Evolutionary conservation across 2,797 vertebrate genomes (phyloP), one percentile per base, ranked within the genome.

Genomic region (Argentina silus): DNA sequence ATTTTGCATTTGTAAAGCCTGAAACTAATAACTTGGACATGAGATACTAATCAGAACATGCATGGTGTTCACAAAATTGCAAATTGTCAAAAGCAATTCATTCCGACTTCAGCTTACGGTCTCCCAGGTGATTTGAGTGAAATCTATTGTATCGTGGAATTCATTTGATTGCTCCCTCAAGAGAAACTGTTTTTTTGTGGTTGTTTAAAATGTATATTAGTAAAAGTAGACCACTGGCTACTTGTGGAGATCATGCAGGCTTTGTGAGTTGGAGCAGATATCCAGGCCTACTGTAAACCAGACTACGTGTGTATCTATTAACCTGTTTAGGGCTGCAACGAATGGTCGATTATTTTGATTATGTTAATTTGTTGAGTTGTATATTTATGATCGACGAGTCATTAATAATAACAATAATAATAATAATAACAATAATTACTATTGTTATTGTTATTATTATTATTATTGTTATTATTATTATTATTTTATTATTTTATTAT

Each of bases 81-180:
- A 43, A 68, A 68, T 9, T 44, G 66, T 61, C 42, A 69, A n/a
- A 17, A 50, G 51, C 17, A 70, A 53, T 77, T 27, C 36, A 43
- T 43, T 66, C 57, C n/a, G 79, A 82, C 80, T 81, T 72, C 72
- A 79, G 74, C 80, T 77, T 72, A 79, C n/a, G n/a, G 57, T 83
- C 77, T 73, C 51, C 23, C 12, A 62, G 61, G 72, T 76, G 74
- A 57, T 55, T 45, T 63, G n/a, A 69, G 43, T 44, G 23, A 19
- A 56, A n/a, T n/a, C n/a, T n/a, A n/a, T 9, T 47, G 44, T 47
- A 4, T 9, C 4, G 44, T 47, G 44, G 4, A 47, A 4, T 9
- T 21, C 7, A 56, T 56, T 21, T 6, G 1, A 56, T 15, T 19
- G n/a, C 9, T 56, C 5, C 19, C 6, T 7, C 55, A 19, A 56